Evolutionary conservation across 2,113 vertebrate species (phyloP), one percentile per base, ranked within the genome.

Genomic region (Cephalopterus ornatus): DNA sequence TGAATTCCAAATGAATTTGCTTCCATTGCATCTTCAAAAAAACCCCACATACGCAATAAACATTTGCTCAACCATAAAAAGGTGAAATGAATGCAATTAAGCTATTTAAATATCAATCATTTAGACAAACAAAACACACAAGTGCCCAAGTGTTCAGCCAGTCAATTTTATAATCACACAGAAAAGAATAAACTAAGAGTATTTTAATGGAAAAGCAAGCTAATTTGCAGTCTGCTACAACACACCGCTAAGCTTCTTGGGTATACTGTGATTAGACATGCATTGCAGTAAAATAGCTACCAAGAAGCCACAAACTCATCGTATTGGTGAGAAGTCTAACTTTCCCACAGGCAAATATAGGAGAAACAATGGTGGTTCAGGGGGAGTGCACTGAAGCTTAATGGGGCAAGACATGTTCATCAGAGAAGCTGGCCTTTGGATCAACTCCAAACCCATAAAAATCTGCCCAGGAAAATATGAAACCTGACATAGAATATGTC

Each of bases 171-270:
- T 80, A 90, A 95, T 77, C 27, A 52, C 88, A 42, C 13, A 22
- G 50, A 72, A 95, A 96, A 96, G 93, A 96, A 92, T 84, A 92
- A 95, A 65, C 63, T 58, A 65, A 41, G 78, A 90, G 75, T 96
- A 84, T 91, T 94, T 92, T 89, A 92, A 94, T 84, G 80, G 76
- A 92, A 95, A 96, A 92, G 32, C 35, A 68, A 75, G 56, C 79
- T 94, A 95, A 96, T 96, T 96, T 96, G 92, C 63, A 95, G 95
- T 96, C 95, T 90, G 47, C 80, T 94, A 46, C 55, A 91, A 84
- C 56, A 75, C 83, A 89, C n/a, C 4, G 2, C 68, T 93, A 93
- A 96, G 79, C 79, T 94, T 86, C 88, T 88, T 78, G 83, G 61
- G 52, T 61, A 85, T 61, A 78, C 83, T 84, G 39, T 90, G 92